Percentiles rank a stretch among this genome's conserved stretches.
Conservation (phyloP, 2,888 invertebrate species). For the Minunthozetes semirufus region DNA sequence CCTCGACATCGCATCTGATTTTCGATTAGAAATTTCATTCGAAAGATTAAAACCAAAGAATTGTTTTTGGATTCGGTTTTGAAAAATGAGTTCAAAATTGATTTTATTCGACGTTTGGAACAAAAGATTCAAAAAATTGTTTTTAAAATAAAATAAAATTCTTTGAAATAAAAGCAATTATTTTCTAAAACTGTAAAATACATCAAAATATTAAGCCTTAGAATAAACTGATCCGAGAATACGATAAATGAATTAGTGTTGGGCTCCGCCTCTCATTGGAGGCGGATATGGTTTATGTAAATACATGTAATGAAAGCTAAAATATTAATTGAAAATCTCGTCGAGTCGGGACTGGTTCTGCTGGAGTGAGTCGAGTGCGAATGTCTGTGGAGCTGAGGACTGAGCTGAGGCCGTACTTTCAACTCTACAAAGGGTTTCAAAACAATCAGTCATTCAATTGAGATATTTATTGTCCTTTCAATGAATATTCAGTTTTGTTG, state of each 20-base stretch:
- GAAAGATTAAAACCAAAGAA: too few species aligned
- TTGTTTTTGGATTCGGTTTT: neutral
- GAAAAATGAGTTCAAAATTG: neutral
- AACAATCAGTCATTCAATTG: neutral
- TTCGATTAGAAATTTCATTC: neutral
- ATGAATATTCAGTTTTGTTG: neutral
- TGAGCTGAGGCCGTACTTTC: slow-evolving; percentile 7
- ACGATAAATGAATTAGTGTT: too few species aligned
- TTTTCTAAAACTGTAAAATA: too few species aligned
- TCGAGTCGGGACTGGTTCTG: neutral
- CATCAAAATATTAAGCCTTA: too few species aligned
- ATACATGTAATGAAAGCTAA: too few species aligned
- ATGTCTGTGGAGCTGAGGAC: neutral
- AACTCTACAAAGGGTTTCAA: slow-evolving; percentile 3
- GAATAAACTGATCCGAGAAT: too few species aligned
- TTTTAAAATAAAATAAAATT: too few species aligned
- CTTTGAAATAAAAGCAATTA: too few species aligned
- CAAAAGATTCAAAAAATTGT: neutral
- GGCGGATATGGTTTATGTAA: too few species aligned
- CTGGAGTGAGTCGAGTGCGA: slow-evolving; percentile 9
- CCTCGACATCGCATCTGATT: slow-evolving; percentile 28
- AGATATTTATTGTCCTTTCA: neutral
- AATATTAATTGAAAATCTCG: neutral
- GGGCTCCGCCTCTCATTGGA: too few species aligned
- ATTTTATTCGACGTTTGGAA: neutral